These are phyloP conservation scores for Hydractinia echinata DNA, from an alignment of 30 jellyfish, hydroid and myxozoan genomes.

Conservation along the genomic window DNA sequence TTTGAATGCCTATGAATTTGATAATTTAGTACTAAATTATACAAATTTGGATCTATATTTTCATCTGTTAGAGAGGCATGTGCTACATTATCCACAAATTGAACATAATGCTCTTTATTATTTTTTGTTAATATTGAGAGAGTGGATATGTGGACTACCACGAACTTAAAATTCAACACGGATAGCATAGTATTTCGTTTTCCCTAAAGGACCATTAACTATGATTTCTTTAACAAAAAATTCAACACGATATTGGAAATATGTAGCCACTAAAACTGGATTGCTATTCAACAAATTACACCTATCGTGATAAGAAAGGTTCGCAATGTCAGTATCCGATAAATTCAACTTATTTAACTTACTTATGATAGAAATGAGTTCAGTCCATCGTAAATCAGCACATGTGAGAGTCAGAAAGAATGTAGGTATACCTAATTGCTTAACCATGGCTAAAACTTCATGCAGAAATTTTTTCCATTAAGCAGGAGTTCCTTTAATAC, in stretches of 20 bases:
- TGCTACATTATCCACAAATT: too few species aligned
- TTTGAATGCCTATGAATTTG: too few species aligned
- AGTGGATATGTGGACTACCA: too few species aligned
- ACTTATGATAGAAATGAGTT: neutral
- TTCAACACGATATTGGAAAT: slow-evolving; percentile 22
- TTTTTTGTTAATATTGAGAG: too few species aligned
- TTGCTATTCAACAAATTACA: neutral
- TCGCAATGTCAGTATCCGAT: neutral
- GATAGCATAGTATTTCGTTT: neutral
- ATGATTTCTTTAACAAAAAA: slow-evolving; percentile 6
- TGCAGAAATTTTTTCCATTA: too few species aligned
- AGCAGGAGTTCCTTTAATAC: too few species aligned
- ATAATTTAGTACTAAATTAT: too few species aligned
- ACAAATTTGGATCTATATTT: too few species aligned
- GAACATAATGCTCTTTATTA: too few species aligned
- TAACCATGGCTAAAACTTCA: slow-evolving; percentile 15
- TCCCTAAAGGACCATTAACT: slow-evolving; percentile 1
- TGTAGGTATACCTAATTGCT: slow-evolving; percentile 32
- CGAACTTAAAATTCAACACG: too few species aligned
- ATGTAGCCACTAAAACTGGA: slow-evolving; percentile 9
- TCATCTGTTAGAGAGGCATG: too few species aligned
- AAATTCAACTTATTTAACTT: neutral
- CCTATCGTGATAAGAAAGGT: neutral
- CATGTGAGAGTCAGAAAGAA: slow-evolving; percentile 13
- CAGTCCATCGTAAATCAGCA: slow-evolving; percentile 14